Base-by-base conservation (phyloP, 1,140 invertebrate species). In the Acyrthosiphon pisum region DNA sequence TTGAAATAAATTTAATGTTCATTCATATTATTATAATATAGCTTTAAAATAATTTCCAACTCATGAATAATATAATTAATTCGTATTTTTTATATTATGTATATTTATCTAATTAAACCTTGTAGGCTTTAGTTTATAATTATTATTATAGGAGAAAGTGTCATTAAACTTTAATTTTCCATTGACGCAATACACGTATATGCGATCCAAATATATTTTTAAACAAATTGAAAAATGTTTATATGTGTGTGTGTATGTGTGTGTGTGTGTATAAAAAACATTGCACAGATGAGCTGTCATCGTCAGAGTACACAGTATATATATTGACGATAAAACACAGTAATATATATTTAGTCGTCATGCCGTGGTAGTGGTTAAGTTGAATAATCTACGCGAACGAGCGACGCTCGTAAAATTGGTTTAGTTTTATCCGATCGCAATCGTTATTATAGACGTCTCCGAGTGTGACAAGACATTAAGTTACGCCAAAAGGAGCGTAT, bases 1-100 rank as follows among this genome's bases (percentile, higher is more conserved):
- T 76, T 76, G 60, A 76, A 76, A 76, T 76, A n/a, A 76, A 76
- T 76, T 76, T 76, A 76, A 76, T 76, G 60, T n/a, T 76, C 60
- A n/a, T 76, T 76, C 14, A 18, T n/a, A 76, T 76, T n/a, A 76
- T 76, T 76, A 35, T 18, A 18, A 68, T n/a, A 60, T 30, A 60
- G 60, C 4, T 76, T 76, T 76, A 76, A 76, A n/a, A n/a, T 76
- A 18, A n/a, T 76, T 35, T 76, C 14, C 26, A 68, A 30, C 60
- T 76, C 14, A 76, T 76, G n/a, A 76, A 76, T 76, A n/a, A 76
- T 76, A 76, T 76, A 76, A n/a, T 35, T 76, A 76, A 76, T 76
- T 76, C 2, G 4, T 53, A 7, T 53, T 68, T 30, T 76, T 18
- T 76, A 76, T 30, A 60, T 53, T 14, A 30, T 76, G 14, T 18